Base-by-base conservation (phyloP, 2,113 vertebrate genomes). In the Gymnogyps californianus region DNA sequence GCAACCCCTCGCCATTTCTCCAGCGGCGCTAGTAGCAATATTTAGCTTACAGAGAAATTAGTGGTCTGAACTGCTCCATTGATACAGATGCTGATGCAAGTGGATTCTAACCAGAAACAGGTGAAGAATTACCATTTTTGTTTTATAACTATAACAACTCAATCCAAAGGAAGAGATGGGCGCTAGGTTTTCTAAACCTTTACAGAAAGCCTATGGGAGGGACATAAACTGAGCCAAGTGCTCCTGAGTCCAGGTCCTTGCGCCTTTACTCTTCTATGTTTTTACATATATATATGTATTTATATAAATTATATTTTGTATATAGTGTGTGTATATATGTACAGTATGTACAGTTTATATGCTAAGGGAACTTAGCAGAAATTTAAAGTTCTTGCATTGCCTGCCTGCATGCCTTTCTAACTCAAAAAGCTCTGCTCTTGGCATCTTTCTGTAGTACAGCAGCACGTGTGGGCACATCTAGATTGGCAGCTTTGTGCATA, bases 401-500 rank as follows among this genome's bases (percentile, higher is more conserved):
- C 89, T 90, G 64, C 84, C 71, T 91, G 61, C 54, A 8, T 92
- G 82, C 81, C 57, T 78, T 79, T 62, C 76, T 85, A 61, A 75
- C 78, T 94, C 65, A 26, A 44, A 80, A 78, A 91, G 31, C 87
- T 91, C 69, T 87, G 94, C 44, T 85, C 81, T 87, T 94, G 91
- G 91, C 83, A 87, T 66, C 82, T 84, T 57, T 72, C 76, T 54
- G 49, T 85, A 94, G 76, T 44, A 70, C 29, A 80, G 70, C 93
- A 95, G 88, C 79, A 54, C 79, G 72, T 86, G 83, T 90, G 78
- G 87, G 71, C 87, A 83, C 74, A 92, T 90, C 79, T 83, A 85
- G 65, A 40, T 79, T 95, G 93, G 74, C 80, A 93, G 91, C 76
- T 65, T 69, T 64, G 61, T 75, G 81, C 55, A 8, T 78, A 31